Conservation (phyloP, 2,797 vertebrate species). For the Crenichthys baileyi region DNA sequence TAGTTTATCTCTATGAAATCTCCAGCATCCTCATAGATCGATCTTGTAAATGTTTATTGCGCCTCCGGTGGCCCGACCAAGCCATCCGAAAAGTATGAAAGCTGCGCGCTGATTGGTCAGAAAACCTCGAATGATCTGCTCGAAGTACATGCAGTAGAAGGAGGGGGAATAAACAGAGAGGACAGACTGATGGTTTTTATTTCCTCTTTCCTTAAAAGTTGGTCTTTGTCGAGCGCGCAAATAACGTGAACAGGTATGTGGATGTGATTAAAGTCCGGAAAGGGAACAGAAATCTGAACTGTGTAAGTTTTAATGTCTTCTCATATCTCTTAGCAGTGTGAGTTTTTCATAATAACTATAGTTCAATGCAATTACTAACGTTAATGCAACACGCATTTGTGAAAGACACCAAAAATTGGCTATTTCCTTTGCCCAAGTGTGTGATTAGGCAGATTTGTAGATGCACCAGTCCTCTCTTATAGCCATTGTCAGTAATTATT, state of each 20-base stretch:
- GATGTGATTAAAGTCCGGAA: conserved; percentile 25
- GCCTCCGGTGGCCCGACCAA: not conserved
- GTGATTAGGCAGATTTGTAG: not conserved
- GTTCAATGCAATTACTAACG: not conserved
- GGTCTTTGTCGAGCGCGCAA: not conserved
- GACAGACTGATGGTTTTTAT: not conserved
- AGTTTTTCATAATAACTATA: not conserved
- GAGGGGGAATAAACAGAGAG: not conserved
- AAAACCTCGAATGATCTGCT: conserved; percentile 78
- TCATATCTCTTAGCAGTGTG: too few relatives aligned
- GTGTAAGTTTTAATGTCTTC: conserved; percentile 45
- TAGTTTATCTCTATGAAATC: not conserved
- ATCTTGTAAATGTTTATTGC: not conserved
- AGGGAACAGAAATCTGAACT: conserved; percentile 32
- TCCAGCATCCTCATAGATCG: not conserved
- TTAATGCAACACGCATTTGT: not conserved
- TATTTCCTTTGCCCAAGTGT: not conserved
- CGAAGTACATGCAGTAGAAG: conserved; percentile 53
- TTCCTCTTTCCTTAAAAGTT: not conserved
- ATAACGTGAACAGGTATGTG: not conserved
- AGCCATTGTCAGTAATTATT: not conserved
- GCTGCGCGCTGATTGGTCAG: conserved; percentile 75
- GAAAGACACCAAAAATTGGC: not conserved
- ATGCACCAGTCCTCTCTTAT: not conserved
- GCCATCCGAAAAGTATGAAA: conserved; percentile 10